These are phyloP conservation scores for Ferdinandea cuprea DNA, from an alignment of 2,888 invertebrate species.

Conservation along the genomic window DNA sequence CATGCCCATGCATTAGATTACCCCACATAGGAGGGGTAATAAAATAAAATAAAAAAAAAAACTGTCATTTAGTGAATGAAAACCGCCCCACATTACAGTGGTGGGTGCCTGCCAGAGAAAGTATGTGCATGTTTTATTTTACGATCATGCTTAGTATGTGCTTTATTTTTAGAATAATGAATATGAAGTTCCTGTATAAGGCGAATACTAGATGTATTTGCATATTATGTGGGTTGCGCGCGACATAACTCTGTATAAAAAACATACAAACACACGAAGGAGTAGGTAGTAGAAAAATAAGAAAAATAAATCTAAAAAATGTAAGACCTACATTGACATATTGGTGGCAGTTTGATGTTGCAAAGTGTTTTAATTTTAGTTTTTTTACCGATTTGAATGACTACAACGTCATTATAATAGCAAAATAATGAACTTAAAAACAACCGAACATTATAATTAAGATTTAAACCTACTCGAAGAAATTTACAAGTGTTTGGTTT, in stretches of 20 bases:
- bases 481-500: conserved; percentile 38
- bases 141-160: conserved; percentile 22
- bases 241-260: neutral
- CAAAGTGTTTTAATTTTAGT: conserved; percentile 27
- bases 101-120: neutral
- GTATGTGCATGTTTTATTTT: conserved; percentile 17
- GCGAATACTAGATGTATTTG: conserved; percentile 20
- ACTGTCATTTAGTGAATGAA: conserved; percentile 59
- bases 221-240: conserved; percentile 44
- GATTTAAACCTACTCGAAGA: conserved; percentile 10
- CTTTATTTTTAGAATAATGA: conserved; percentile 56
- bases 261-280: neutral
- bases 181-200: conserved; percentile 24
- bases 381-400: conserved; percentile 55
- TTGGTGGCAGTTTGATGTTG: conserved; percentile 57
- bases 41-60: no score
- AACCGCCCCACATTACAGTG: conserved; percentile 19
- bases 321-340: conserved; percentile 22
- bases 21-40: conserved; percentile 36
- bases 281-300: neutral
- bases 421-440: conserved; percentile 22
- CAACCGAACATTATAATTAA: neutral
- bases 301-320: conserved; percentile 1
- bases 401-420: conserved; percentile 68
- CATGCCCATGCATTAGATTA: conserved; percentile 15